Conservation (phyloP, 2,888 invertebrate species). For the Cheilosia impressa region DNA sequence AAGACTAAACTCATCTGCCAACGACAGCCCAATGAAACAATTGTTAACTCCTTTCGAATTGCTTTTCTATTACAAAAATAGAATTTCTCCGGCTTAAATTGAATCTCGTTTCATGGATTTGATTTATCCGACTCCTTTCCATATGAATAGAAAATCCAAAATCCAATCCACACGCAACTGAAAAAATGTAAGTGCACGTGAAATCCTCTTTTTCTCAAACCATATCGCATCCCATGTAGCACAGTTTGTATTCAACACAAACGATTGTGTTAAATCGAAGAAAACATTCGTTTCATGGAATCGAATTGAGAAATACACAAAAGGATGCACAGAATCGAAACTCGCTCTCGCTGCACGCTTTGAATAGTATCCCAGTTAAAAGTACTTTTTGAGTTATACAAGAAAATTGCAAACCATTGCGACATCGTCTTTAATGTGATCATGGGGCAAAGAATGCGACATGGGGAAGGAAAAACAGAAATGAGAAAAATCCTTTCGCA, state of each 20-base stretch:
- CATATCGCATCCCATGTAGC: constrained; percentile 27
- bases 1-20: too few species aligned
- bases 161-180: constrained; percentile 48
- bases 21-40: neutral
- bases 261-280: constrained; percentile 53
- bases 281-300: constrained; percentile 24
- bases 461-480: neutral
- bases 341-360: neutral
- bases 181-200: constrained; percentile 34
- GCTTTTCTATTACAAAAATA: neutral
- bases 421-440: constrained; percentile 45
- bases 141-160: neutral
- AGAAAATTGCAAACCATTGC: constrained; percentile 34
- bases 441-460: constrained; percentile 5
- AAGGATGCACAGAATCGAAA: constrained; percentile 49
- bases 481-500: constrained; percentile 51
- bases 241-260: constrained; percentile 54
- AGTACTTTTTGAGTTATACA: constrained; percentile 21
- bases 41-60: neutral
- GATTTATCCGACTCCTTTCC: constrained; percentile 15
- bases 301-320: constrained; percentile 38
- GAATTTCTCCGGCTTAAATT: constrained; percentile 22
- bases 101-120: constrained; percentile 40
- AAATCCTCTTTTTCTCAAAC: constrained; percentile 11
- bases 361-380: constrained; percentile 56